These are phyloP conservation scores for Chloropsis hardwickii DNA, from an alignment of 2,113 vertebrate genomes.

Conservation along the genomic window DNA sequence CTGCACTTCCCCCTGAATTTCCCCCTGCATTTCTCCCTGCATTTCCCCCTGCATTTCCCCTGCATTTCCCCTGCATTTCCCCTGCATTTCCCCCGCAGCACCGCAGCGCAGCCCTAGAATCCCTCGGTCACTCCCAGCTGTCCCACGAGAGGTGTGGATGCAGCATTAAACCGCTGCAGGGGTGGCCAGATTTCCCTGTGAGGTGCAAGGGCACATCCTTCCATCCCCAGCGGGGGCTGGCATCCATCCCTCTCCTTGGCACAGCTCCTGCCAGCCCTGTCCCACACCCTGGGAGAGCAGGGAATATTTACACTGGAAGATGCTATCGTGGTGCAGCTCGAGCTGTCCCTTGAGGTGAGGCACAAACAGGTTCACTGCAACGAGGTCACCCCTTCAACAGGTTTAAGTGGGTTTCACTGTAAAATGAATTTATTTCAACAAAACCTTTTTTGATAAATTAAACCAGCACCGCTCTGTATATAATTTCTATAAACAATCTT, in stretches of 20 bases:
- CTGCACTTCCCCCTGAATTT: too few species aligned
- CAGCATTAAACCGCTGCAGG: accelerated
- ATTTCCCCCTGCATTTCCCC: too few species aligned
- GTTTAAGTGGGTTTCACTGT: slow-evolving; percentile 31
- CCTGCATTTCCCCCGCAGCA: too few species aligned
- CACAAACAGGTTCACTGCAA: neutral
- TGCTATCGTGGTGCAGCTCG: neutral
- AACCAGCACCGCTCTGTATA: slow-evolving; percentile 36
- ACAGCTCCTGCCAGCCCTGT: accelerated
- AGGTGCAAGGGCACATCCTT: accelerated
- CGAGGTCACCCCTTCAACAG: neutral
- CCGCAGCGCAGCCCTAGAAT: accelerated
- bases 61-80: too few species aligned
- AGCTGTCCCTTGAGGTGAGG: neutral
- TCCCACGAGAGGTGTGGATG: accelerated
- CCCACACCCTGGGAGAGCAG: accelerated
- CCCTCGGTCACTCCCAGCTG: neutral
- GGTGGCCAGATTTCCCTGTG: accelerated
- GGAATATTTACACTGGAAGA: neutral
- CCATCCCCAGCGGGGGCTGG: neutral
- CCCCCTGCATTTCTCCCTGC: too few species aligned
- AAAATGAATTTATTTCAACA: slow-evolving; percentile 58
- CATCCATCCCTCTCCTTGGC: neutral
- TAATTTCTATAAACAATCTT: slow-evolving; percentile 63
- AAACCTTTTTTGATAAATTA: slow-evolving; percentile 55